A percentile compares a stretch with the other conserved stretches of the same genome.
phyloP scores from a whole-genome alignment of 2,888 invertebrate genomes.

The Leptinotarsa juncta region DNA sequence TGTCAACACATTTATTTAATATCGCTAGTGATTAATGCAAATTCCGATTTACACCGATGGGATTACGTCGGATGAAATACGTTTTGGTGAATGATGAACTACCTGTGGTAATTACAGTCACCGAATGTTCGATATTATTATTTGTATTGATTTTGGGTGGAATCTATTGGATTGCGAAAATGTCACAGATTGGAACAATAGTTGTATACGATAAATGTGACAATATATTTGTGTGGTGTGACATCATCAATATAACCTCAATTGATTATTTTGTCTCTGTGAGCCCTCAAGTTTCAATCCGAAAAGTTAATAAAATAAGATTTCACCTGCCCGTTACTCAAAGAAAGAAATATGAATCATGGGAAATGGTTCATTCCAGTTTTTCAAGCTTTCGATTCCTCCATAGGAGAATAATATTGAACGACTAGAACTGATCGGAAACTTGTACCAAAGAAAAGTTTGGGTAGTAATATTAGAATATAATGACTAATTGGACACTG shows the following conservation, averaged over 20 bases:
- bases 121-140: conserved; percentile 15
- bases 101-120: conserved; percentile 14
- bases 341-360: too few species aligned
- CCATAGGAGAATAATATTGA: too few species aligned
- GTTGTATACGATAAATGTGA: too few species aligned
- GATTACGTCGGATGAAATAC: conserved; percentile 8
- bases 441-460: too few species aligned
- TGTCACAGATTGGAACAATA: background rate
- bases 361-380: too few species aligned
- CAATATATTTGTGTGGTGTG: too few species aligned
- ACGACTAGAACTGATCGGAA: too few species aligned
- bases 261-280: background rate
- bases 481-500: too few species aligned
- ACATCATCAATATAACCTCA: background rate
- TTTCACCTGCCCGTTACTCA: too few species aligned
- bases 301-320: too few species aligned
- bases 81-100: conserved; percentile 17
- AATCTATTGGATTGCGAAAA: background rate
- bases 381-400: too few species aligned
- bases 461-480: too few species aligned
- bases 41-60: conserved; percentile 1
- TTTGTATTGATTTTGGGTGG: background rate
- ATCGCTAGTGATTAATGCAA: conserved; percentile 5
- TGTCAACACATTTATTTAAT: conserved; percentile 16
- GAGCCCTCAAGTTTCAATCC: background rate